These are phyloP conservation scores for Itoplectis maculator DNA, from an alignment of 2,888 invertebrate genomes.

Conservation along the genomic window DNA sequence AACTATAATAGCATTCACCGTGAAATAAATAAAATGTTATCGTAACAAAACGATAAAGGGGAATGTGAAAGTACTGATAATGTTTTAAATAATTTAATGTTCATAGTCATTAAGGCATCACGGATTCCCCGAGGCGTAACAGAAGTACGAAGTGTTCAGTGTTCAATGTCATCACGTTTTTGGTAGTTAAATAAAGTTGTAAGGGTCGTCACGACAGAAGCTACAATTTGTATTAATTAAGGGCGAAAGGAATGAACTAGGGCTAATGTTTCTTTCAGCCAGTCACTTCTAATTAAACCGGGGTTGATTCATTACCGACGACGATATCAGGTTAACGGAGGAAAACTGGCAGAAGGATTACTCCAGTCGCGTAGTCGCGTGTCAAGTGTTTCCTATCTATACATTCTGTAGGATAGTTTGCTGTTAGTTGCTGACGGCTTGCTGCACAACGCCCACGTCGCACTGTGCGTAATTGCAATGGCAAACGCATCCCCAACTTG, in stretches of 20 bases:
- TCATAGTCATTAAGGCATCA: too few species aligned
- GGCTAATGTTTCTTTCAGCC: not conserved
- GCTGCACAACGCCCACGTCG: constrained; percentile 17
- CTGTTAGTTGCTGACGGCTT: constrained; percentile 23
- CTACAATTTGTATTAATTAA: not conserved
- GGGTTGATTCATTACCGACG: constrained; percentile 78
- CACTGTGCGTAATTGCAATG: constrained; percentile 54
- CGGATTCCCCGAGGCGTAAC: not conserved
- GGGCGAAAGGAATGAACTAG: constrained; percentile 7
- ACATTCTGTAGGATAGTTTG: not conserved
- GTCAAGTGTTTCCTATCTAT: not conserved
- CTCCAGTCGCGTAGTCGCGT: not conserved
- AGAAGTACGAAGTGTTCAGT: constrained; percentile 18
- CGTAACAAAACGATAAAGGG: too few species aligned
- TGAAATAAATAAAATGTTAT: too few species aligned
- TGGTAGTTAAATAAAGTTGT: not conserved
- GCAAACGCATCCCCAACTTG: constrained; percentile 33
- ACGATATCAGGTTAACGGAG: constrained; percentile 71
- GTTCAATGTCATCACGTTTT: too few species aligned
- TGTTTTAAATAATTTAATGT: too few species aligned
- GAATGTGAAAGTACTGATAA: too few species aligned
- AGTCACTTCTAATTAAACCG: constrained; percentile 77
- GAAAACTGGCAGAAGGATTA: constrained; percentile 39
- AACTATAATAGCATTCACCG: too few species aligned
- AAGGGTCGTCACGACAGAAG: not conserved